A percentile compares a stretch with the other conserved stretches of the same genome.
These are phyloP conservation scores for Rugalucina vietnamica DNA, from an alignment of 2,888 invertebrate species.

Conservation along the genomic window DNA sequence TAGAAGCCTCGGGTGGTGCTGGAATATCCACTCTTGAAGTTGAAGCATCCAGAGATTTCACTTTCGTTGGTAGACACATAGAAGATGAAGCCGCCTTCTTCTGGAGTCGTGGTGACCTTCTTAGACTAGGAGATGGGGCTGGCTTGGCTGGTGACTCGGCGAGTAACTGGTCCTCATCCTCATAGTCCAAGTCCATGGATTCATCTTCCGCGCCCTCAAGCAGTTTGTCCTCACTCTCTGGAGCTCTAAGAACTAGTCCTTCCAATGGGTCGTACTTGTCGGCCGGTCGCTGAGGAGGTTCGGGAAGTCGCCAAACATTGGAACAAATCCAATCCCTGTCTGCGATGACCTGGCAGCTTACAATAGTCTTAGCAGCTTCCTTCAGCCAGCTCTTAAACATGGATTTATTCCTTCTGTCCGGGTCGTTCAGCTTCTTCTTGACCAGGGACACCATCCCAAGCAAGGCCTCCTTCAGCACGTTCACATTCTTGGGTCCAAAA, in stretches of 20 bases:
- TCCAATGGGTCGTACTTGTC: neutral
- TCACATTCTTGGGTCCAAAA: no score
- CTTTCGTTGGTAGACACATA: neutral
- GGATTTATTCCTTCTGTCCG: neutral
- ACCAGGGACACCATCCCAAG: neutral
- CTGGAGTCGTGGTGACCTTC: neutral
- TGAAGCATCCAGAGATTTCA: neutral
- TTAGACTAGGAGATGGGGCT: neutral
- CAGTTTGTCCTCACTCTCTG: neutral
- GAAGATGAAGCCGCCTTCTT: neutral
- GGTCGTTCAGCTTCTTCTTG: neutral
- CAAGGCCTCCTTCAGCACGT: no score
- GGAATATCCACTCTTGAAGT: no score
- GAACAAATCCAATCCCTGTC: neutral
- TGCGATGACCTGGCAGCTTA: neutral
- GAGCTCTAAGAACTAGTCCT: neutral
- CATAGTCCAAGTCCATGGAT: neutral
- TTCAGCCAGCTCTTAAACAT: neutral
- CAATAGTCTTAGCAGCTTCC: neutral
- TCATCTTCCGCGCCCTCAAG: neutral
- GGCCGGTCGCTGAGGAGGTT: neutral
- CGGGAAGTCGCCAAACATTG: neutral
- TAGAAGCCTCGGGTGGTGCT: neutral
- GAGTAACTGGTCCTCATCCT: neutral
- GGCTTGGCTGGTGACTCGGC: neutral